These are phyloP conservation scores for Hydractinia symbiolongicarpus DNA, from an alignment of 30 jellyfish, hydroid and myxozoan species.

Conservation along the genomic window DNA sequence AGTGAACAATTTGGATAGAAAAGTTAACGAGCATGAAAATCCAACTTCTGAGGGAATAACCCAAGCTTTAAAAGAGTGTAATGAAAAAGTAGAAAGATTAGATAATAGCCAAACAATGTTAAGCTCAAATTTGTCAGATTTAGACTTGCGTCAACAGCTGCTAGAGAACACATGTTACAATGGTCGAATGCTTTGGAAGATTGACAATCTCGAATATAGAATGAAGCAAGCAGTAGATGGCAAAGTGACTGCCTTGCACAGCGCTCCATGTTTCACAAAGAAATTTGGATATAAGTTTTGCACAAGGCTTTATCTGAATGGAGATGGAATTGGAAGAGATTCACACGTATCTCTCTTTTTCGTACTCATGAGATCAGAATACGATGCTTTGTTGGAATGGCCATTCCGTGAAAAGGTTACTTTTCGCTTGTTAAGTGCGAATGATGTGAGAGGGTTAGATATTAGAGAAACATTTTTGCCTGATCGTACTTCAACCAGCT, in stretches of 20 bases:
- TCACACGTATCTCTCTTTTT: conserved; percentile 66
- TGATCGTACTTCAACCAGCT: conserved; percentile 76
- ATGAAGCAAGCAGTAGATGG: conserved; percentile 70
- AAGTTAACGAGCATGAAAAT: no score
- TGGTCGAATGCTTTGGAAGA: conserved; percentile 75
- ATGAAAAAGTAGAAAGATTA: no score
- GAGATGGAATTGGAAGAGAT: conserved; percentile 90
- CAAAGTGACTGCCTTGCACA: conserved; percentile 67
- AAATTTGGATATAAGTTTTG: conserved; percentile 85
- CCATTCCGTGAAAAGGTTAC: conserved; percentile 76
- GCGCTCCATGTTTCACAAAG: conserved; percentile 83
- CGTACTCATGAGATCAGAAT: conserved; percentile 82
- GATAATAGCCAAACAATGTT: no score
- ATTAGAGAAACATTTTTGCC: conserved; percentile 62
- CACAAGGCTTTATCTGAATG: conserved; percentile 72
- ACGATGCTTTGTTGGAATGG: conserved; percentile 76
- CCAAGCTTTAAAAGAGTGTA: no score
- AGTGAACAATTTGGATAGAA: no score
- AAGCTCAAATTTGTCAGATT: conserved; percentile 29
- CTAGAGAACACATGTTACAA: conserved; percentile 58
- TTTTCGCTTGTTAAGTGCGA: conserved; percentile 45
- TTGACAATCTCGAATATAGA: conserved; percentile 47
- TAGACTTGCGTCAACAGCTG: conserved; percentile 54
- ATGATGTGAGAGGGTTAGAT: conserved; percentile 16
- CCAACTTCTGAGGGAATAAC: no score